phyloP scores from a whole-genome alignment of 92 coral and sea anemone species.

The Epizoanthus rinbou region DNA sequence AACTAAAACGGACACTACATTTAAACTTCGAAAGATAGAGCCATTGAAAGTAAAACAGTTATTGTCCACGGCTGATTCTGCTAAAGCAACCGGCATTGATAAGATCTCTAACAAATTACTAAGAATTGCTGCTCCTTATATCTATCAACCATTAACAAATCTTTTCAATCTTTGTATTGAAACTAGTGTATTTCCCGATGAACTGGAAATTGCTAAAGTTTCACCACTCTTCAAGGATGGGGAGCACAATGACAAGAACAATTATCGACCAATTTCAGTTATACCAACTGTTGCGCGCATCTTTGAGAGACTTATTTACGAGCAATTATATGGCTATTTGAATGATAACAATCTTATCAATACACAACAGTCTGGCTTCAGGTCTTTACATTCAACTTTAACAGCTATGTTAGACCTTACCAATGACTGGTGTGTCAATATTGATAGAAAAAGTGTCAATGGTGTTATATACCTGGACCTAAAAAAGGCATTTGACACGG shows the following conservation, averaged over 20 bases:
- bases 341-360: conserved; percentile 9
- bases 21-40: not conserved
- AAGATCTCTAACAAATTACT: conserved; percentile 21
- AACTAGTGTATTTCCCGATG: conserved; percentile 3
- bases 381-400: conserved; percentile 13
- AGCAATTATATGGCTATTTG: not conserved
- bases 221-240: conserved; percentile 16
- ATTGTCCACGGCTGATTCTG: not conserved
- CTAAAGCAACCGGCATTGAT: conserved; percentile 22
- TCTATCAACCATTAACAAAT: not conserved
- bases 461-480: conserved; percentile 12
- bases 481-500: not conserved
- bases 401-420: conserved; percentile 24
- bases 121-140: not conserved
- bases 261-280: conserved; percentile 22
- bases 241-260: conserved; percentile 1
- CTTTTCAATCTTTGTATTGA: not conserved
- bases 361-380: conserved; percentile 9
- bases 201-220: conserved; percentile 21
- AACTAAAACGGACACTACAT: conserved; percentile 32
- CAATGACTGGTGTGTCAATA: conserved; percentile 37
- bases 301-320: conserved; percentile 1
- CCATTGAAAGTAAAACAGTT: not conserved
- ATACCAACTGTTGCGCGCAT: conserved; percentile 12
- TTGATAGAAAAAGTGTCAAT: conserved; percentile 21